Evolutionary conservation across 2,113 vertebrate genomes (phyloP).

Genomic region (Microtus richardsoni): DNA sequence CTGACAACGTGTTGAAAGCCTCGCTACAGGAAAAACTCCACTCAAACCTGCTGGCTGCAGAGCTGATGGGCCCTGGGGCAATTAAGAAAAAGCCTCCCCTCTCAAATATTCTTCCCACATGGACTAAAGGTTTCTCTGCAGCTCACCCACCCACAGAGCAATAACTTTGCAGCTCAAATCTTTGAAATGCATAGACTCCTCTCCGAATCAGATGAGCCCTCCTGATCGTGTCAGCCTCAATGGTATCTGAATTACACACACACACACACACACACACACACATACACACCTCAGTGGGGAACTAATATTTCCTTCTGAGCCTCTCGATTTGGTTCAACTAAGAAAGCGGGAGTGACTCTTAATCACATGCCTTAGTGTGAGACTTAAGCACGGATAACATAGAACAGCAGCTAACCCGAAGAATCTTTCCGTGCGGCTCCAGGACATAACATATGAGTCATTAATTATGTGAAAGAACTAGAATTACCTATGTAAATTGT

Average conservation of each 20-base stretch:
- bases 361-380: slow-evolving; percentile 39
- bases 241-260: background rate
- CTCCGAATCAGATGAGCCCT: background rate
- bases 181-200: background rate
- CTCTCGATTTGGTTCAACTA: slow-evolving; percentile 11
- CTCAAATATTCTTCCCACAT: background rate
- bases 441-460: slow-evolving; percentile 47
- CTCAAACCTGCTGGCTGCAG: background rate
- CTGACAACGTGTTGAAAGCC: background rate
- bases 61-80: background rate
- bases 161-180: background rate
- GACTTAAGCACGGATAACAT: slow-evolving; percentile 57
- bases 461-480: slow-evolving; percentile 51
- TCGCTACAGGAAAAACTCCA: background rate
- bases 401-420: slow-evolving; percentile 61
- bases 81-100: background rate
- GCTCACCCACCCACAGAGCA: background rate
- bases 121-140: background rate
- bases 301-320: background rate
- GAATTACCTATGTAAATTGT: slow-evolving; percentile 55
- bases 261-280: background rate
- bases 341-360: slow-evolving; percentile 19
- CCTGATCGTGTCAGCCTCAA: fast-evolving
- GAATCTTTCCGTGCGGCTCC: slow-evolving; percentile 66
- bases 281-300: background rate